A percentile compares a stretch with the other conserved stretches of the same genome.
phyloP scores from a whole-genome alignment of 2,888 invertebrate species.

The Pyrrhosoma nymphula region DNA sequence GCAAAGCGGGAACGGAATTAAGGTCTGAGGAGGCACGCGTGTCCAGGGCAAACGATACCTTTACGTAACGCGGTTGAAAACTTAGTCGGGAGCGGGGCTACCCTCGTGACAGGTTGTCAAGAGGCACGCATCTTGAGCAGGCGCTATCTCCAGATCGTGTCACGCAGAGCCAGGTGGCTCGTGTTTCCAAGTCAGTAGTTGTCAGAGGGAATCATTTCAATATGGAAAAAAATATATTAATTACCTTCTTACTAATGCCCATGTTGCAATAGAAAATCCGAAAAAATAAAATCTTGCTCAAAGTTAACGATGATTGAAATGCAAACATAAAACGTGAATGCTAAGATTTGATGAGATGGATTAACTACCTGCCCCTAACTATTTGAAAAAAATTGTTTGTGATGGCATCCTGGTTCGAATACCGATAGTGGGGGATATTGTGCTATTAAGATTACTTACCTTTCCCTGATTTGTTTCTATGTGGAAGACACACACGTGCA shows the following conservation, averaged over 20 bases:
- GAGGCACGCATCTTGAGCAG: not conserved
- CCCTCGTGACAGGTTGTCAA: not conserved
- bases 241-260: not conserved
- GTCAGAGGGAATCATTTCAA: not conserved
- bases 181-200: not conserved
- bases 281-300: not conserved
- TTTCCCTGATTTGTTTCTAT: too few relatives aligned
- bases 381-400: too few relatives aligned
- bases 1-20: not conserved
- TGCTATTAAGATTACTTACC: too few relatives aligned
- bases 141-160: not conserved
- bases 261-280: not conserved
- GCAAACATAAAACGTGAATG: too few relatives aligned
- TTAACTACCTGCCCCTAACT: too few relatives aligned
- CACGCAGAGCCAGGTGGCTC: not conserved
- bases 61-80: slow-evolving; percentile 36
- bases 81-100: not conserved
- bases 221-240: not conserved
- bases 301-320: not conserved
- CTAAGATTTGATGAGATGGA: too few relatives aligned
- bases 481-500: too few relatives aligned
- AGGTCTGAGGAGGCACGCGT: not conserved
- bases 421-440: too few relatives aligned
- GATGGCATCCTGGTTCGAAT: too few relatives aligned
- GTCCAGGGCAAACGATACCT: not conserved